Evolutionary conservation across 2,888 invertebrate genomes (phyloP).

Genomic region (Ptilodon capucinus): DNA sequence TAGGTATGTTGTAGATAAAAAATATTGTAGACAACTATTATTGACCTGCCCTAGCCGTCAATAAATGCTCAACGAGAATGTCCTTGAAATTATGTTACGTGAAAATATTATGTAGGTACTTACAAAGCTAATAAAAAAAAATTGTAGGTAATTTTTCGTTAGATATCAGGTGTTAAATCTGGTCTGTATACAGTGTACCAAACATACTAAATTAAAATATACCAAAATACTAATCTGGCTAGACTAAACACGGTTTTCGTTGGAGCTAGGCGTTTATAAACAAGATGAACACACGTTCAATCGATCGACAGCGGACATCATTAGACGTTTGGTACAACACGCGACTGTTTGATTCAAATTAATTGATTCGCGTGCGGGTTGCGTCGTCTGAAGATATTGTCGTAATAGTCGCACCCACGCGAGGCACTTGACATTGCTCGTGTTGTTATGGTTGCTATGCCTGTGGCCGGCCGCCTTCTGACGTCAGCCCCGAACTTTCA

Average conservation of each 20-base stretch:
- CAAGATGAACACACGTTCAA: slow-evolving; percentile 37
- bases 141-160: no score
- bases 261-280: slow-evolving; percentile 6
- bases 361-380: slow-evolving; percentile 59
- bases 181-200: not conserved
- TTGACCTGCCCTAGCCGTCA: not conserved
- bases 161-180: not conserved
- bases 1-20: slow-evolving; percentile 3
- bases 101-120: no score
- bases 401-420: slow-evolving; percentile 55
- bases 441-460: slow-evolving; percentile 2
- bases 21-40: not conserved
- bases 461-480: not conserved
- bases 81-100: slow-evolving; percentile 16
- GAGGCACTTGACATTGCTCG: slow-evolving; percentile 49
- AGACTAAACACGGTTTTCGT: not conserved
- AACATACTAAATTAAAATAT: not conserved
- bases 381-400: slow-evolving; percentile 42
- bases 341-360: slow-evolving; percentile 56
- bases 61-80: not conserved
- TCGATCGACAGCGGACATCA: slow-evolving; percentile 30
- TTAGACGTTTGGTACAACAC: slow-evolving; percentile 47
- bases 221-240: not conserved
- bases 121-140: no score
- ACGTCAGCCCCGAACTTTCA: not conserved